Evolutionary conservation across 2,888 invertebrate species (phyloP).

Genomic region (Chrysopilus asiliformis): DNA sequence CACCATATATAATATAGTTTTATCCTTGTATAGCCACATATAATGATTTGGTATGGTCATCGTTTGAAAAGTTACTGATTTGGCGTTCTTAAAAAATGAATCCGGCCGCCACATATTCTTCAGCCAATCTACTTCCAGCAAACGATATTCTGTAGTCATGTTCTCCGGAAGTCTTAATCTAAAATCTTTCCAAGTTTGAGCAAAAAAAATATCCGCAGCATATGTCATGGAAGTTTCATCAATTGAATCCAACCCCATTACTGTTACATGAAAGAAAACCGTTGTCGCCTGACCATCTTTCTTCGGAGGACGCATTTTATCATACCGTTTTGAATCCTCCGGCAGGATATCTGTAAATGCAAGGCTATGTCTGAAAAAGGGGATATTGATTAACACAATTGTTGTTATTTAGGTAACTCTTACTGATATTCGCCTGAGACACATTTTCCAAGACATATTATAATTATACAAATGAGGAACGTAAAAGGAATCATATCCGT

Average conservation of each 20-base stretch:
- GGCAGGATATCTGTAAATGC: slow-evolving; percentile 75
- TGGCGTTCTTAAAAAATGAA: slow-evolving; percentile 88
- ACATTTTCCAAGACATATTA: slow-evolving; percentile 29
- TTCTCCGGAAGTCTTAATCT: slow-evolving; percentile 74
- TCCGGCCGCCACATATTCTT: slow-evolving; percentile 91
- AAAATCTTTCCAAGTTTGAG: slow-evolving; percentile 88
- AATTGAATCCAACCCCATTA: slow-evolving; percentile 90
- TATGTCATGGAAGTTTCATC: slow-evolving; percentile 94
- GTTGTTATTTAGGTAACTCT: slow-evolving; percentile 15
- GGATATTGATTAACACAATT: not conserved
- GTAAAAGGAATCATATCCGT: slow-evolving; percentile 27
- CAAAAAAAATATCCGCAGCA: slow-evolving; percentile 84
- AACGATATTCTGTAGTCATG: slow-evolving; percentile 81
- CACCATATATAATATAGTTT: slow-evolving; percentile 74
- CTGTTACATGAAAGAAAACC: slow-evolving; percentile 84
- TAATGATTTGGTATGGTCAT: slow-evolving; percentile 93
- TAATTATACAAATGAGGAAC: slow-evolving; percentile 28
- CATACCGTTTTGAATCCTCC: slow-evolving; percentile 73
- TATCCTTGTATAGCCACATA: slow-evolving; percentile 79
- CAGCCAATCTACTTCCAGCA: slow-evolving; percentile 79
- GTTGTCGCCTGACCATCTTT: slow-evolving; percentile 76
- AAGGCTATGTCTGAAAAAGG: slow-evolving; percentile 49
- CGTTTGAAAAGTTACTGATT: slow-evolving; percentile 84
- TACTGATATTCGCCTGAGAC: slow-evolving; percentile 33
- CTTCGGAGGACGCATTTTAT: slow-evolving; percentile 88